Base-by-base conservation (phyloP, 2,888 invertebrate species). In the Napeogenes inachia region DNA sequence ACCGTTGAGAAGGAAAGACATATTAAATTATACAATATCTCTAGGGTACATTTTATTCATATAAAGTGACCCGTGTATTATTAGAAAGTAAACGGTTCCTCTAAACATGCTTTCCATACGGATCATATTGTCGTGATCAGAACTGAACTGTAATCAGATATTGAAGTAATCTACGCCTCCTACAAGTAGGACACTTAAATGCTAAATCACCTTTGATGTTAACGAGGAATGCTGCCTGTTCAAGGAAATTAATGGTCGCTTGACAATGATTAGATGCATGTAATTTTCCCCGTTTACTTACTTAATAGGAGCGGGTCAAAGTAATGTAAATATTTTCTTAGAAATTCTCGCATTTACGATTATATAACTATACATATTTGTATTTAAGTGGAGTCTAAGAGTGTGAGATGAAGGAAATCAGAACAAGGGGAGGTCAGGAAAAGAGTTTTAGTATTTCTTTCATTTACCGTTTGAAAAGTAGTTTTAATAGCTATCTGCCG, bases 61-160 rank as follows among this genome's bases (percentile, higher is more conserved):
- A 73, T 72, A 69, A 68, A 69, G 67, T 69, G 66, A 72, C 73
- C 70, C 71, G 69, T 71, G 71, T 75, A 73, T 76, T 79, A 77
- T 75, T 80, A 80, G 80, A 79, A 79, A 81, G 79, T 72, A 72
- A 73, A 72, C 66, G 71, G 71, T 75, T 71, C 70, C 69, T 65
- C 74, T 74, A 72, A 69, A 65, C 68, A 56, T 62, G 65, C 70
- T 70, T 68, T 71, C 71, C 72, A 72, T 70, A 70, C 68, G 64
- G 69, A 72, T 73, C 71, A 69, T 65, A 67, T 67, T 66, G 66
- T 71, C 69, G 70, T 69, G 66, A 70, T 71, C 62, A 61, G 66
- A 65, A 70, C 67, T 67, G 67, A 63, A 63, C 63, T 62, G 60
- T 59, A 66, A 64, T 66, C 64, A 57, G 57, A 68, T 69, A 68